Evolutionary conservation across 2,113 vertebrate genomes (phyloP).

Genomic region (Petroica traversi): DNA sequence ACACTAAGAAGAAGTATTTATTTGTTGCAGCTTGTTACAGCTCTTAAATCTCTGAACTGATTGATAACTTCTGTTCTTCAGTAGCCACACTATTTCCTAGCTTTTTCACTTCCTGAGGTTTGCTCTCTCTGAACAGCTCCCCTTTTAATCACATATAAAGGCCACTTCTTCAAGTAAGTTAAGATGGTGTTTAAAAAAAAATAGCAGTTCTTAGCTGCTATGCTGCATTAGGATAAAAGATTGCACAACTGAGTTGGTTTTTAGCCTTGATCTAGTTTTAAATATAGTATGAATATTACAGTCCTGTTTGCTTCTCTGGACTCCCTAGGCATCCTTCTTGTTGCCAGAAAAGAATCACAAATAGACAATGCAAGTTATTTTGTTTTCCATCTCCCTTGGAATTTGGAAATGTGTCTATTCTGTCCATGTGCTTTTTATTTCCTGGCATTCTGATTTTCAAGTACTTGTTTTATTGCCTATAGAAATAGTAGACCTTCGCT

Average conservation of each 20-base stretch:
- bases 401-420: background rate
- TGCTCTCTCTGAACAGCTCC: background rate
- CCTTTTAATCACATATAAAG: background rate
- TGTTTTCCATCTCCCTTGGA: conserved; percentile 12
- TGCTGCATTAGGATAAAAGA: conserved; percentile 20
- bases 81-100: background rate
- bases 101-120: background rate
- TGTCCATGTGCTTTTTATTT: background rate
- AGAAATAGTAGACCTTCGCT: background rate
- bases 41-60: background rate
- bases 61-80: background rate
- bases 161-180: background rate
- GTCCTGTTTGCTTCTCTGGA: background rate
- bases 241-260: background rate
- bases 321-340: conserved; percentile 13
- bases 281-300: conserved; percentile 37
- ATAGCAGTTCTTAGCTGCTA: background rate
- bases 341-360: conserved; percentile 25
- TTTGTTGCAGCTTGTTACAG: background rate
- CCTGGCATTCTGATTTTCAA: background rate
- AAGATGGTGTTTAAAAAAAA: background rate
- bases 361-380: conserved; percentile 22
- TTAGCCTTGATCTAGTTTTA: conserved; percentile 57
- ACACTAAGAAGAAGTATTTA: background rate
- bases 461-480: background rate